A percentile compares a stretch with the other conserved stretches of the same genome.
These are phyloP conservation scores for Ammodytes dubius DNA, from an alignment of 2,113 vertebrate species.

Conservation along the genomic window DNA sequence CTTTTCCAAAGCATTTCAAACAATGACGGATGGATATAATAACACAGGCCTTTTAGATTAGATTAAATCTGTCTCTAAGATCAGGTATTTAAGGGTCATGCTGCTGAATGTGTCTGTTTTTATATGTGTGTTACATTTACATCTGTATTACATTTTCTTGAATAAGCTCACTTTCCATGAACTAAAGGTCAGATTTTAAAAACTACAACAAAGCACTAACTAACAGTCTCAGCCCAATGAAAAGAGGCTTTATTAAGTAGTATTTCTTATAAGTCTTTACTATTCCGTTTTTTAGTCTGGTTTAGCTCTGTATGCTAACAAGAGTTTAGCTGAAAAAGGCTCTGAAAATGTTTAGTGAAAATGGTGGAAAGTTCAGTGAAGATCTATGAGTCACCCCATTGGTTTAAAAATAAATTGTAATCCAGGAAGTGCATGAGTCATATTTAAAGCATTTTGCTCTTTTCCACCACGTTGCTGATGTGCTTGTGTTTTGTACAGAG, in stretches of 20 bases:
- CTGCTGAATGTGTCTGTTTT: no score
- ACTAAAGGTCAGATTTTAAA: background rate
- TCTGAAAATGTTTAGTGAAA: background rate
- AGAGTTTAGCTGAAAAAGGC: background rate
- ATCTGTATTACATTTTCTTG: background rate
- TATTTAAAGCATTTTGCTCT: background rate
- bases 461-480: fast-evolving
- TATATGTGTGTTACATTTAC: background rate
- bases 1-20: background rate
- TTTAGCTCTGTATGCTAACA: no score
- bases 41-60: background rate
- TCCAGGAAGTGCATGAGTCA: background rate
- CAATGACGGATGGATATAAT: background rate
- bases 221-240: background rate
- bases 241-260: background rate
- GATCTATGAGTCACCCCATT: background rate
- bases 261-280: background rate
- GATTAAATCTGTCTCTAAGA: background rate
- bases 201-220: background rate
- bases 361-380: background rate
- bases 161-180: background rate
- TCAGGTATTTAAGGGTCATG: background rate
- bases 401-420: background rate
- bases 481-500: slow-evolving; percentile 80
- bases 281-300: background rate